Percentiles rank a stretch among this genome's conserved stretches.
Conservation (phyloP, 2,797 vertebrate genomes). For the Choloepus didactylus region DNA sequence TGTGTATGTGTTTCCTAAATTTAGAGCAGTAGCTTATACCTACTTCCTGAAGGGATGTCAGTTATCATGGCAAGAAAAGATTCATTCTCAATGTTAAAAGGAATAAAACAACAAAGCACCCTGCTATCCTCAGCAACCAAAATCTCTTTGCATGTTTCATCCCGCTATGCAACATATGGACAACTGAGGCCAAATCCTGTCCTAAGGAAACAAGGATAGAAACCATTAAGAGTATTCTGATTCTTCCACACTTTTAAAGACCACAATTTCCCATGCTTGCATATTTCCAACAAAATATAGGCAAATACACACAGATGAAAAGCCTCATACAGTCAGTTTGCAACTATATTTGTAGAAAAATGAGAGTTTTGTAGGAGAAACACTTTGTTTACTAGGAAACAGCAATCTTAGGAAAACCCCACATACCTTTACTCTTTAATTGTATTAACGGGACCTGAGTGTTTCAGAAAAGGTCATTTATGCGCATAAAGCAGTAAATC, state of each 20-base stretch:
- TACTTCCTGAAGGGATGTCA: slow-evolving; percentile 44
- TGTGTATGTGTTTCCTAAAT: slow-evolving; percentile 8
- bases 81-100: slow-evolving; percentile 31
- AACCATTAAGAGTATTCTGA: slow-evolving; percentile 14
- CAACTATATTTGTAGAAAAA: background rate
- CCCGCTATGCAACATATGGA: background rate
- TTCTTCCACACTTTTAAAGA: background rate
- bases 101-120: background rate
- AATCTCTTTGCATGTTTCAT: background rate
- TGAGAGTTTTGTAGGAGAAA: background rate
- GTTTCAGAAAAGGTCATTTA: slow-evolving; percentile 16
- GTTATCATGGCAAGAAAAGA: background rate
- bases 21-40: background rate
- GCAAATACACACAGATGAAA: slow-evolving; percentile 11
- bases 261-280: background rate
- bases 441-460: background rate
- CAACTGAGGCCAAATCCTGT: slow-evolving; percentile 50
- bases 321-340: background rate
- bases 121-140: slow-evolving; percentile 15
- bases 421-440: background rate
- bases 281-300: background rate
- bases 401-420: background rate
- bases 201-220: slow-evolving; percentile 43
- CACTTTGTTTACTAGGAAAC: slow-evolving; percentile 19
- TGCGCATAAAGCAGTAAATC: background rate